phyloP scores from a whole-genome alignment of 2,113 vertebrate species.

The Irena cyanogastra region DNA sequence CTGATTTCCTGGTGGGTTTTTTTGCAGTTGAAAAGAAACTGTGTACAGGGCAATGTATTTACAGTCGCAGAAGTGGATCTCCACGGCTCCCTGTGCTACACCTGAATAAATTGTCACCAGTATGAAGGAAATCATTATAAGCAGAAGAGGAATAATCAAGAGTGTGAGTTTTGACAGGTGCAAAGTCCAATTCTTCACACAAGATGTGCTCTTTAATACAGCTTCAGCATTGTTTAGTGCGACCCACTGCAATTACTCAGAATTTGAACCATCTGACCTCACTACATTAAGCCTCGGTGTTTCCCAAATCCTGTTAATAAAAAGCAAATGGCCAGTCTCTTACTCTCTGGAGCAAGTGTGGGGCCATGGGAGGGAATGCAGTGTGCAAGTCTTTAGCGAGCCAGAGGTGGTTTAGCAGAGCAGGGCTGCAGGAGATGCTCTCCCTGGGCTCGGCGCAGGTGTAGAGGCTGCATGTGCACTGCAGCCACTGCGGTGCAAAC shows the following conservation, averaged over 20 bases:
- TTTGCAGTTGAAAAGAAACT: neutral
- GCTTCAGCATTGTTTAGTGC: neutral
- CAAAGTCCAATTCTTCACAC: neutral
- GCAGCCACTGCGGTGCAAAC: neutral
- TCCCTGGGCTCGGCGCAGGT: neutral
- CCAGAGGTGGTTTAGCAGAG: neutral
- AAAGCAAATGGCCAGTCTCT: neutral
- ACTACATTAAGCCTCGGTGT: neutral
- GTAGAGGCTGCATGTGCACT: neutral
- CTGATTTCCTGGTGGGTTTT: neutral
- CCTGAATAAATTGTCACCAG: neutral
- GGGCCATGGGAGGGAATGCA: neutral
- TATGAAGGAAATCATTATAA: neutral
- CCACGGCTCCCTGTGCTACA: neutral
- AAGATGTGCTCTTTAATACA: neutral
- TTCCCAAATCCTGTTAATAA: conserved; percentile 7
- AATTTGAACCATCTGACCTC: neutral
- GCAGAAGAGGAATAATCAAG: neutral
- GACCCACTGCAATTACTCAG: neutral
- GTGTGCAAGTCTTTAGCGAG: neutral
- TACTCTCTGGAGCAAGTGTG: neutral
- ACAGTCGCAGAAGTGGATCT: neutral
- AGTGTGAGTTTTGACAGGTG: neutral
- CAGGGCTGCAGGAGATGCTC: neutral
- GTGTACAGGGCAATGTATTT: neutral